These are phyloP conservation scores for Daubentonia madagascariensis DNA, from an alignment of 2,113 vertebrate genomes.

Conservation along the genomic window DNA sequence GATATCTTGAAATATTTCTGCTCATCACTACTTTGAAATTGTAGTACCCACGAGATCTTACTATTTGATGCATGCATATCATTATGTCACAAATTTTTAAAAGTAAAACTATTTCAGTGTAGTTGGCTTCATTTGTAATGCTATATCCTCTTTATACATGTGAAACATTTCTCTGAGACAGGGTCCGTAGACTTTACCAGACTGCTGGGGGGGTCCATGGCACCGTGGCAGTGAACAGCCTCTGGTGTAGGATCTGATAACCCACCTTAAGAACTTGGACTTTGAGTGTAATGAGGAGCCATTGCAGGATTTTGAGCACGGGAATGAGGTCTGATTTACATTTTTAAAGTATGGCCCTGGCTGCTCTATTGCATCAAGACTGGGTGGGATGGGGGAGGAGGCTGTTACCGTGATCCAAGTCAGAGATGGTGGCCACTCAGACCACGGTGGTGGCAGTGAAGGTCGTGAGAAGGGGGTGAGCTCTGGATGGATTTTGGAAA, in stretches of 20 bases:
- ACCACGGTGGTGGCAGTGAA: background rate
- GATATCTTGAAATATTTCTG: background rate
- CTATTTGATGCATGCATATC: background rate
- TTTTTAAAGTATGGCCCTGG: background rate
- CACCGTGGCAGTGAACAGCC: background rate
- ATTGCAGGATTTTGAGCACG: background rate
- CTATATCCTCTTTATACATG: background rate
- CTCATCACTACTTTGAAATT: background rate
- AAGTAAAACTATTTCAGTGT: background rate
- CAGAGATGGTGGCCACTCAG: background rate
- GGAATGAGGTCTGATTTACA: background rate
- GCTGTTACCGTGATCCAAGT: background rate
- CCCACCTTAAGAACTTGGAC: no score
- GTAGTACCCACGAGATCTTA: background rate
- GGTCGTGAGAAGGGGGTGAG: accelerated
- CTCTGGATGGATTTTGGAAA: background rate
- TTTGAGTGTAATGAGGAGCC: background rate
- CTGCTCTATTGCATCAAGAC: background rate
- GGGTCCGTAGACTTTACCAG: background rate
- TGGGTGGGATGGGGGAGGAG: background rate
- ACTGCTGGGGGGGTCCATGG: background rate
- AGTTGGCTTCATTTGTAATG: background rate
- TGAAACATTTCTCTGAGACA: background rate
- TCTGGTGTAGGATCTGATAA: background rate
- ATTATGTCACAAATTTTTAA: background rate